phyloP scores from a whole-genome alignment of 1,140 invertebrate genomes.

The Monomorium pharaonis region DNA sequence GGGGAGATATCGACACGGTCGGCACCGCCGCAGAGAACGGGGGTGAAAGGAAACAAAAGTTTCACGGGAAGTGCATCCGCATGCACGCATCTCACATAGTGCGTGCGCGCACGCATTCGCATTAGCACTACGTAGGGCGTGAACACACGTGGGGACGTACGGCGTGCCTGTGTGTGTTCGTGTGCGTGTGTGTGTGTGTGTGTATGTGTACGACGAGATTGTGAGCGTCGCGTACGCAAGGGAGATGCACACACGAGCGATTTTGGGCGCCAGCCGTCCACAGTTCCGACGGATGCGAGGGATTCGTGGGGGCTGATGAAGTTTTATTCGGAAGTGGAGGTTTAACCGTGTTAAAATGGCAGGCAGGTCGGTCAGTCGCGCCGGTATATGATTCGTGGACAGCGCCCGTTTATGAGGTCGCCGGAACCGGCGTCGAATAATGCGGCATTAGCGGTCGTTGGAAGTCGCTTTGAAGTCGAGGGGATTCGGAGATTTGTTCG shows the following conservation, averaged over 20 bases:
- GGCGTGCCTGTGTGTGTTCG: background rate
- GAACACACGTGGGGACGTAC: constrained; percentile 32
- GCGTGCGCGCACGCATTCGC: constrained; percentile 33
- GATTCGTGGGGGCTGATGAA: constrained; percentile 60
- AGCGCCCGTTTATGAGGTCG: constrained; percentile 66
- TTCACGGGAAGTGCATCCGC: constrained; percentile 62
- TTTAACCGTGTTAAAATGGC: constrained; percentile 77
- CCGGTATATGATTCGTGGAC: constrained; percentile 53
- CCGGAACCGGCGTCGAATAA: constrained; percentile 72
- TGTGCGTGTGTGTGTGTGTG: constrained; percentile 28
- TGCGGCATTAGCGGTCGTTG: constrained; percentile 68
- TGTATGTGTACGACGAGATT: background rate
- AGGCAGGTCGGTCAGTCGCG: constrained; percentile 37
- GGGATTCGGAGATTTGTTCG: constrained; percentile 54
- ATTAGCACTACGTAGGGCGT: constrained; percentile 52
- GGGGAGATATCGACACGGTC: constrained; percentile 65
- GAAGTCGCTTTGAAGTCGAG: constrained; percentile 66
- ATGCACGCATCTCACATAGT: constrained; percentile 21
- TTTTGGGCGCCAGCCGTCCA: constrained; percentile 77
- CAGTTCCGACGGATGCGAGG: constrained; percentile 77
- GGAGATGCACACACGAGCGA: constrained; percentile 56
- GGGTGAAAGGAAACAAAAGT: constrained; percentile 61
- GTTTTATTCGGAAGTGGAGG: constrained; percentile 78
- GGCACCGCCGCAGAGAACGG: background rate
- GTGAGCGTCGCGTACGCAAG: background rate